Percentiles rank a stretch among this genome's conserved stretches.
These are phyloP conservation scores for Henricia sp. DNA, from an alignment of 53 echinoderm and acorn worm species.

Conservation along the genomic window DNA sequence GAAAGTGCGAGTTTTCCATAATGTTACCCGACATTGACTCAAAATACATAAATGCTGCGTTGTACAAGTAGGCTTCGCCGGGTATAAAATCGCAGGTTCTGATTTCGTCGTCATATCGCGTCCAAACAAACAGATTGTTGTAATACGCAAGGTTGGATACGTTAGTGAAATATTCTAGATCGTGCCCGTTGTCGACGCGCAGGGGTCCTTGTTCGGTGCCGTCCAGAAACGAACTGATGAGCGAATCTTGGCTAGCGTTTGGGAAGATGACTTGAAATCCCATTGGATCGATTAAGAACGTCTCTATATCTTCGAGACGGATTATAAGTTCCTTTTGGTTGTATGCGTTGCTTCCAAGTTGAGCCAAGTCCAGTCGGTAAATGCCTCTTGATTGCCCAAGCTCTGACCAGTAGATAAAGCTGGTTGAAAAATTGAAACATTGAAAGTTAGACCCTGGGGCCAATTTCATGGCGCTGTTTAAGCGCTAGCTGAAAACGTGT, in stretches of 20 bases:
- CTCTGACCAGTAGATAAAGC: conserved; percentile 92
- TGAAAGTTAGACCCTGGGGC: too few relatives aligned
- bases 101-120: background rate
- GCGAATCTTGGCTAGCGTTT: conserved; percentile 52
- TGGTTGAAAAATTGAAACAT: conserved; percentile 25
- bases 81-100: background rate
- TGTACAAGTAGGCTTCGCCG: too few relatives aligned
- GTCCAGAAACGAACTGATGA: conserved; percentile 73
- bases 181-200: background rate
- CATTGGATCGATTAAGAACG: conserved; percentile 62
- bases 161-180: conserved; percentile 51
- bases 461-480: too few relatives aligned
- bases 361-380: conserved; percentile 65
- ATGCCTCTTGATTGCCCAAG: conserved; percentile 61
- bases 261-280: conserved; percentile 71
- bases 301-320: conserved; percentile 1
- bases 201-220: conserved; percentile 52
- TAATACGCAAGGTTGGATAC: conserved; percentile 71
- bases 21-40: background rate
- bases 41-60: conserved; percentile 33
- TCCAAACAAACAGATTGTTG: conserved; percentile 73
- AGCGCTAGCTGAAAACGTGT: too few relatives aligned
- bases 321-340: conserved; percentile 49
- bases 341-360: conserved; percentile 14
- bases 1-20: conserved; percentile 30